A percentile compares a stretch with the other conserved stretches of the same genome.
Conservation (phyloP, 2,113 vertebrate genomes). For the Ictalurus punctatus region DNA sequence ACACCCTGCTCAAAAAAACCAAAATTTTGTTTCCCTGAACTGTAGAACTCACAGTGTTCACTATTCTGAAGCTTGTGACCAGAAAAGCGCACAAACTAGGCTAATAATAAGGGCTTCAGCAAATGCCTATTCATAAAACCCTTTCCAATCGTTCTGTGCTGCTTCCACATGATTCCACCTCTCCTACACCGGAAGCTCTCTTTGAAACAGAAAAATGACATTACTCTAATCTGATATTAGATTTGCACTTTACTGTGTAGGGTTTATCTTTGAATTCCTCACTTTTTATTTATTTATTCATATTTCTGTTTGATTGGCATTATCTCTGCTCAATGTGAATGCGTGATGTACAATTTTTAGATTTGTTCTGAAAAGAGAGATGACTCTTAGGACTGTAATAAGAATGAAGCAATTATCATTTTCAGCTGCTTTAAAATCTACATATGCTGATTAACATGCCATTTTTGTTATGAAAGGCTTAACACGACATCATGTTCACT, state of each 20-base stretch:
- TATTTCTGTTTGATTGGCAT: background rate
- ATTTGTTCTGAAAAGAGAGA: background rate
- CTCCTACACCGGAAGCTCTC: background rate
- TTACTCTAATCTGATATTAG: background rate
- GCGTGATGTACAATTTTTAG: background rate
- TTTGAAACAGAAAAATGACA: background rate
- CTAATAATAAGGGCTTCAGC: background rate
- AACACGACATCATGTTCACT: background rate
- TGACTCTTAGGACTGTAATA: background rate
- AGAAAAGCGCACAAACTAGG: background rate
- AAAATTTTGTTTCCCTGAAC: background rate
- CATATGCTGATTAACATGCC: background rate
- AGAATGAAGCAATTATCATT: background rate
- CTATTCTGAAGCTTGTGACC: background rate
- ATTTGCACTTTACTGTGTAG: background rate
- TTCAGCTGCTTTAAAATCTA: background rate
- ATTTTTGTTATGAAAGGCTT: background rate
- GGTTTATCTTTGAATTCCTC: background rate
- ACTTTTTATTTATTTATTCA: background rate
- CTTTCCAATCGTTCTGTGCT: background rate
- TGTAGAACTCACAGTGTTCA: background rate
- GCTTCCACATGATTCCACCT: background rate
- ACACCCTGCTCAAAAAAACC: background rate
- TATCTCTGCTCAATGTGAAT: background rate
- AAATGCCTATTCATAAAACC: background rate